Evolutionary conservation across 2,113 vertebrate genomes (phyloP).

Genomic region (Larimichthys crocea): DNA sequence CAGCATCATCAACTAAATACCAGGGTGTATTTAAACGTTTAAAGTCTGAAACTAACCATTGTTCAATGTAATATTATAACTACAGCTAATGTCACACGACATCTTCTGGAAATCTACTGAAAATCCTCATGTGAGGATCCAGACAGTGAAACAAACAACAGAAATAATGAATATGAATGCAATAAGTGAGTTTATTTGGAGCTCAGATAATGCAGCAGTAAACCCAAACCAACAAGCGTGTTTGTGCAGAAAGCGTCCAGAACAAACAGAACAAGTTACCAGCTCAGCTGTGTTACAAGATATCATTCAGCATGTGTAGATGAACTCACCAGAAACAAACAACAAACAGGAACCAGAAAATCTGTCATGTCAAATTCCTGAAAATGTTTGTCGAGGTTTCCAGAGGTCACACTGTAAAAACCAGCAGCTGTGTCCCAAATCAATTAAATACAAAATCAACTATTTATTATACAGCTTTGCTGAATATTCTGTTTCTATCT

Average conservation of each 20-base stretch:
- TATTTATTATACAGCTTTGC: too few species aligned
- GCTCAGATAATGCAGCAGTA: constrained; percentile 45
- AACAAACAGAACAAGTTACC: not conserved
- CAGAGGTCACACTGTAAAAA: not conserved
- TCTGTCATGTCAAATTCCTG: not conserved
- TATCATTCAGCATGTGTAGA: not conserved
- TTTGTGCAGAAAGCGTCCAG: constrained; percentile 13
- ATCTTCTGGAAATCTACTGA: too few species aligned
- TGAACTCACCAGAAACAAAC: not conserved
- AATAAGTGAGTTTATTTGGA: constrained; percentile 76
- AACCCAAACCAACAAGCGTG: constrained; percentile 43
- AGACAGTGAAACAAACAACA: not conserved
- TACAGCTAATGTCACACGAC: too few species aligned
- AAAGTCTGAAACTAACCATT: too few species aligned
- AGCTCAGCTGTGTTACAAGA: not conserved
- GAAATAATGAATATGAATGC: constrained; percentile 57
- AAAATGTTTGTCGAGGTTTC: not conserved
- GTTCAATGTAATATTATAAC: too few species aligned
- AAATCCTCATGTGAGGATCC: not conserved
- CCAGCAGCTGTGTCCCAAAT: not conserved
- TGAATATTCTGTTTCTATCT: too few species aligned
- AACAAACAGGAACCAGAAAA: not conserved
- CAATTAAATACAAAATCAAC: not conserved
- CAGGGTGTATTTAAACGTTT: too few species aligned
- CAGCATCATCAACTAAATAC: too few species aligned